These are phyloP conservation scores for Calyptomena viridis DNA, from an alignment of 2,113 vertebrate species.

Conservation along the genomic window DNA sequence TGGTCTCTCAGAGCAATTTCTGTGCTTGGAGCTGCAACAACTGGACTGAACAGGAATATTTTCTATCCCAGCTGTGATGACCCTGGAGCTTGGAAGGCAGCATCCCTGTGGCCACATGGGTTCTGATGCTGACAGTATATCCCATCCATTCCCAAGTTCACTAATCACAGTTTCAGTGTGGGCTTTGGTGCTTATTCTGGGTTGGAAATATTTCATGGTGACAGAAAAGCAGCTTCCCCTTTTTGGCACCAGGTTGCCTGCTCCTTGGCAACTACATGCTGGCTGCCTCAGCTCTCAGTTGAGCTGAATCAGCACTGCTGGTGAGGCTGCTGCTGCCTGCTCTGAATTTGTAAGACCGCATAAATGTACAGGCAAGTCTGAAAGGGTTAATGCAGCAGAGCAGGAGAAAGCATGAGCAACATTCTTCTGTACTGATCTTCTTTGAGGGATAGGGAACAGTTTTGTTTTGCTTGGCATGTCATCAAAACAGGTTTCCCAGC, in stretches of 20 bases:
- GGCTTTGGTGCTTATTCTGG: background rate
- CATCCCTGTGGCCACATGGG: background rate
- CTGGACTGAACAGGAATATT: background rate
- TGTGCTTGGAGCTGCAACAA: background rate
- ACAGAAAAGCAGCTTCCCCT: background rate
- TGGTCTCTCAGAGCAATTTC: background rate
- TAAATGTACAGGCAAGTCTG: background rate
- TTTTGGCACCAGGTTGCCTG: background rate
- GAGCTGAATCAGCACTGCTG: background rate
- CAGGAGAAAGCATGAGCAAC: background rate
- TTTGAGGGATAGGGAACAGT: background rate
- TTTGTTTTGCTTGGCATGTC: background rate
- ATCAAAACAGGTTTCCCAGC: constrained; percentile 5
- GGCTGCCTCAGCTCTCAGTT: background rate
- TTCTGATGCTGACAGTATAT: background rate
- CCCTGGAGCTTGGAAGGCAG: background rate
- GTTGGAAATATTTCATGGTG: background rate
- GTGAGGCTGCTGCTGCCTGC: background rate
- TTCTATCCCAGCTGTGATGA: background rate
- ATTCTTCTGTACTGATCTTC: background rate
- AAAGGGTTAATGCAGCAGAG: background rate
- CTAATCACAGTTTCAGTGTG: background rate
- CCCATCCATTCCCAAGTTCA: background rate
- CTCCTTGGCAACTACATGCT: background rate
- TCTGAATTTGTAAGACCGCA: background rate